These are phyloP conservation scores for Passer domesticus DNA, from an alignment of 2,113 vertebrate species.

Conservation along the genomic window DNA sequence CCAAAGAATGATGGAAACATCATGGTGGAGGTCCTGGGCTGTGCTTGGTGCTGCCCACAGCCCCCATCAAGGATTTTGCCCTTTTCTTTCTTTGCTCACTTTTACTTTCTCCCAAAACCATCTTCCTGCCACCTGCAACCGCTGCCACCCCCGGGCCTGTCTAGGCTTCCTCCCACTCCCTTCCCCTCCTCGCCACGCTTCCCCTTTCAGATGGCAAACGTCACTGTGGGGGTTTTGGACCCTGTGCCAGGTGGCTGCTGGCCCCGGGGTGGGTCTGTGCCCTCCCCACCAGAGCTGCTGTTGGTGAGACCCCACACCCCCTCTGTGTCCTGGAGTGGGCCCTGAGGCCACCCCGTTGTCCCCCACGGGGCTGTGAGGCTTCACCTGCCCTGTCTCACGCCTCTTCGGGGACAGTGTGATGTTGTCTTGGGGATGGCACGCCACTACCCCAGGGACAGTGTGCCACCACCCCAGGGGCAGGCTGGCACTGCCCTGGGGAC, in stretches of 20 bases:
- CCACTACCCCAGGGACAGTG: not conserved
- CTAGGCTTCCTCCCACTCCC: constrained; percentile 10
- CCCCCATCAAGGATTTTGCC: not conserved
- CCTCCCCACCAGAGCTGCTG: not conserved
- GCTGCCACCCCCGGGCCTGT: fast-evolving
- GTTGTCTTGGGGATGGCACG: no score
- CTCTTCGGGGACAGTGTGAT: not conserved
- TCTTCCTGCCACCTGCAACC: constrained; percentile 7
- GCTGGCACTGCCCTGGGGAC: not conserved
- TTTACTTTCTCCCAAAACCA: not conserved
- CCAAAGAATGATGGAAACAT: fast-evolving
- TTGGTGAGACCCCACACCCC: fast-evolving
- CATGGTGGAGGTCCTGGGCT: not conserved
- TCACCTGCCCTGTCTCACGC: no score
- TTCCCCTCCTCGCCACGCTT: not conserved
- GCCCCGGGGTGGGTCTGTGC: not conserved
- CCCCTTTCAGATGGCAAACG: not conserved
- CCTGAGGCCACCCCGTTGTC: fast-evolving
- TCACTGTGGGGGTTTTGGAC: not conserved
- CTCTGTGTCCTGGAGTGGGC: fast-evolving
- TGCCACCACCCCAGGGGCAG: not conserved
- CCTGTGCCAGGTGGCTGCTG: not conserved
- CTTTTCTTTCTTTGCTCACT: not conserved
- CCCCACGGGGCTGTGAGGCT: fast-evolving
- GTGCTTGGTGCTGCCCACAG: not conserved